Evolutionary conservation across 2,888 invertebrate species (phyloP).

Genomic region (Andricus quercusramuli): DNA sequence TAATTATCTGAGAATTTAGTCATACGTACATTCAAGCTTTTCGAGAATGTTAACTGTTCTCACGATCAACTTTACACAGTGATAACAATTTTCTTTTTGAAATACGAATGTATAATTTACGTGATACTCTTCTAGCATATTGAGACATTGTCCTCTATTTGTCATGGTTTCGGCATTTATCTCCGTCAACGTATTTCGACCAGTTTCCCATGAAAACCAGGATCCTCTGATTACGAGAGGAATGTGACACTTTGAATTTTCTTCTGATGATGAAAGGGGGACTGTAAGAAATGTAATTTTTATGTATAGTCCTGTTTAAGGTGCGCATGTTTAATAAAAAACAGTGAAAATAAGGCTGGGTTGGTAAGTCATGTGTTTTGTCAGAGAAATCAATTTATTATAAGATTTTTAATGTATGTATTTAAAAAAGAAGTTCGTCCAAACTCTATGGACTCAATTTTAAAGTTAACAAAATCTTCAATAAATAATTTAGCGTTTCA

Average conservation of each 20-base stretch:
- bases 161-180: constrained; percentile 91
- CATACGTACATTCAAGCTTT: constrained; percentile 88
- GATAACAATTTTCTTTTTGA: constrained; percentile 85
- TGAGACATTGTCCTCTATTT: constrained; percentile 86
- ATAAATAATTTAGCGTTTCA: too few relatives aligned
- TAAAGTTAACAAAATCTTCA: too few relatives aligned
- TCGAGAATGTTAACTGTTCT: constrained; percentile 93
- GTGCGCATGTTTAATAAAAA: too few relatives aligned
- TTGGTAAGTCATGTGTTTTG: too few relatives aligned
- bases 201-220: constrained; percentile 96
- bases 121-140: constrained; percentile 86
- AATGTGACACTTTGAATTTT: constrained; percentile 83
- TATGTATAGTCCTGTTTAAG: neutral
- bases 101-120: constrained; percentile 94
- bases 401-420: too few relatives aligned
- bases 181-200: constrained; percentile 89
- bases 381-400: too few relatives aligned
- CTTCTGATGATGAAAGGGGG: neutral
- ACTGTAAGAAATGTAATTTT: constrained; percentile 4
- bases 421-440: too few relatives aligned
- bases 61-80: constrained; percentile 91
- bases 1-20: neutral
- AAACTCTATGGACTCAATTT: too few relatives aligned
- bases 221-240: constrained; percentile 90
- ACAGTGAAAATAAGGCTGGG: too few relatives aligned